Conservation (phyloP, 1,140 invertebrate species). For the Cylas formicarius region DNA sequence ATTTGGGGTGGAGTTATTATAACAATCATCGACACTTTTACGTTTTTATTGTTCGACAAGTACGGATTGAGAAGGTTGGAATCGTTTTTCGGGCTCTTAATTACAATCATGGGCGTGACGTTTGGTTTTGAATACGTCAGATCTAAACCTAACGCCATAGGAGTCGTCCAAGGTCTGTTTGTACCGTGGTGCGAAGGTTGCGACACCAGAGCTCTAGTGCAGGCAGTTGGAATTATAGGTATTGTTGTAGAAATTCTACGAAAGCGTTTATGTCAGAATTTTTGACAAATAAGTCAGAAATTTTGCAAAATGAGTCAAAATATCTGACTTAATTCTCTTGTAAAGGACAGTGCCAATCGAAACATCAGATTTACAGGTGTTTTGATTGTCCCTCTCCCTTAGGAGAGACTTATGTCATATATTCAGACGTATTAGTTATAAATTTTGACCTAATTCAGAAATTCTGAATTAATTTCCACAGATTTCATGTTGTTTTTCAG, state of each 20-base stretch:
- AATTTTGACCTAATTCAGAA: no score
- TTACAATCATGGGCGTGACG: constrained; percentile 78
- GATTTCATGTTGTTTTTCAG: no score
- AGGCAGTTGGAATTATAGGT: constrained; percentile 83
- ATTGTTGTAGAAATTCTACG: background rate
- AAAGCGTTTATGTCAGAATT: background rate
- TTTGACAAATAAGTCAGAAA: background rate
- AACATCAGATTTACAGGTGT: no score
- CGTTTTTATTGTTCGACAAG: constrained; percentile 85
- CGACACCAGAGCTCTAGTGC: constrained; percentile 60
- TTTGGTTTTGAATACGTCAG: constrained; percentile 86
- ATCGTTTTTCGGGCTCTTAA: constrained; percentile 79
- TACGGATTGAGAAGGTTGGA: constrained; percentile 88
- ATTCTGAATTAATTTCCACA: no score
- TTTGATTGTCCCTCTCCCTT: no score
- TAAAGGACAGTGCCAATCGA: no score
- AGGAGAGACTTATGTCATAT: no score
- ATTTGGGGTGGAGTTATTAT: constrained; percentile 83
- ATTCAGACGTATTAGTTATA: no score
- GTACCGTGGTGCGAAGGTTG: constrained; percentile 75
- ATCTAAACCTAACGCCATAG: constrained; percentile 62
- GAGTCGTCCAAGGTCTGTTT: constrained; percentile 77
- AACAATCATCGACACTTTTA: constrained; percentile 86
- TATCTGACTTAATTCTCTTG: no score
- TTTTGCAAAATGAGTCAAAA: background rate